Evolutionary conservation across 2,797 vertebrate species (phyloP), one percentile per base, ranked within the genome.

Genomic region (Eulemur albifrons): DNA sequence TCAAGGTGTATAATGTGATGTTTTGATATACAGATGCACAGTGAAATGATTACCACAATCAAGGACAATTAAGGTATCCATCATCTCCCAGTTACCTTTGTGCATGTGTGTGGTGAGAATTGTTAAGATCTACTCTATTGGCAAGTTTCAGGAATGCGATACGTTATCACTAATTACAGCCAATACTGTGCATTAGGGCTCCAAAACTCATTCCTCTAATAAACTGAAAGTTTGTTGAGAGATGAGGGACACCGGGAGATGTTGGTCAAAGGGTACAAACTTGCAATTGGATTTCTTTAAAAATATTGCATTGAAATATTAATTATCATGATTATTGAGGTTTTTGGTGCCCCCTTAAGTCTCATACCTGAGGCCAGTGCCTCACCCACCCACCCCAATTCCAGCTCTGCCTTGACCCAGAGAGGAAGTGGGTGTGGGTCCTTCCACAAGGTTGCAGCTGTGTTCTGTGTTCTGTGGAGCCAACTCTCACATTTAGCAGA

Each of bases 381-480:
- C 14, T 76, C 12, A 23, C 25, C 17, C 32, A 23, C 12, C 32
- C 50, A 70, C 69, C 10, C 27, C 11, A 9, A 2, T 67, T 8
- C 18, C 25, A 72, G 40, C 3, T n/a, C 27, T 85, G 18, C 5
- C 70, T 57, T 59, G 50, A 52, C 61, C 45, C 43, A 96, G 27
- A 82, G 63, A 54, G 3, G 27, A 48, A 23, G 2, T 54, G 43
- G n/a, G 23, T 11, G 0, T 25, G 10, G 7, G 1, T 77, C 54
- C 18, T 92, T 67, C 35, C 14, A 32, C 11, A 32, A 38, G 17
- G 35, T 11, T 32, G 50, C 57, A 32, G 32, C 79, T 45, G 4
- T 73, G 50, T 87, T 87, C 79, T 45, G 4, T 73, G 45, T 87
- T 87, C 32, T 6, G 7, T 43, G 10, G n/a, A 35, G 43, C 40